Percentiles rank a stretch among this genome's conserved stretches.
Conservation (phyloP, 2,113 vertebrate species). For the Hippocampus zosterae region DNA sequence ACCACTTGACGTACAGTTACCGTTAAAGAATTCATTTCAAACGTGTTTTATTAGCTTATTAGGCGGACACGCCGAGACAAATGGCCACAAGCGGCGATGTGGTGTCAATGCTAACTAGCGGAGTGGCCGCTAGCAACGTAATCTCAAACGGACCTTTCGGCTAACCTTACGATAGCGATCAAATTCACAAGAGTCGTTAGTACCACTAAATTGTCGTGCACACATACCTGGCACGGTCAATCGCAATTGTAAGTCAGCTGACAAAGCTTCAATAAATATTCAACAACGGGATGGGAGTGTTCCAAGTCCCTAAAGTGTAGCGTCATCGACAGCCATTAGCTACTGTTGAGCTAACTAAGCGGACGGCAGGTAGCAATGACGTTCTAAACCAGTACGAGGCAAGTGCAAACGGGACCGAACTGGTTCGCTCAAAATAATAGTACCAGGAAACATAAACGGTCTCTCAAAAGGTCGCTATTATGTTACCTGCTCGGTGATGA, state of each 20-base stretch:
- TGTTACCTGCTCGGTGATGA: conserved; percentile 54
- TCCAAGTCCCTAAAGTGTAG: conserved; percentile 2
- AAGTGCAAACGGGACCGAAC: conserved; percentile 37
- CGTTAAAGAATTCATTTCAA: too few species aligned
- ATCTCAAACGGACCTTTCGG: background rate
- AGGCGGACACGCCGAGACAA: conserved; percentile 7
- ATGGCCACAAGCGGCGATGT: conserved; percentile 14
- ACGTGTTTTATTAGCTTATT: background rate
- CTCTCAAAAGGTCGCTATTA: background rate
- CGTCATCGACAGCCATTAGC: conserved; percentile 26
- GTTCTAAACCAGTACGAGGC: conserved; percentile 26
- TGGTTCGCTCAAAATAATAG: conserved; percentile 14
- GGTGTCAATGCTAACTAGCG: conserved; percentile 28
- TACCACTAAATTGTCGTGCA: background rate
- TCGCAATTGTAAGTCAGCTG: background rate
- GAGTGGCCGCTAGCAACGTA: conserved; percentile 5
- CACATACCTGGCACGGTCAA: rapidly evolving
- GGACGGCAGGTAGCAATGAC: conserved; percentile 55
- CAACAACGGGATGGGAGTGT: background rate
- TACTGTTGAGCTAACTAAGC: conserved; percentile 34
- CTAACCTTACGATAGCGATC: conserved; percentile 8
- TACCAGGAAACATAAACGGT: background rate
- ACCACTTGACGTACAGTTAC: background rate
- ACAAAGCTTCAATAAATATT: background rate
- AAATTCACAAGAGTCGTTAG: conserved; percentile 1